phyloP scores from a whole-genome alignment of 2,888 invertebrate species.

The Caenorhabditis japonica region DNA sequence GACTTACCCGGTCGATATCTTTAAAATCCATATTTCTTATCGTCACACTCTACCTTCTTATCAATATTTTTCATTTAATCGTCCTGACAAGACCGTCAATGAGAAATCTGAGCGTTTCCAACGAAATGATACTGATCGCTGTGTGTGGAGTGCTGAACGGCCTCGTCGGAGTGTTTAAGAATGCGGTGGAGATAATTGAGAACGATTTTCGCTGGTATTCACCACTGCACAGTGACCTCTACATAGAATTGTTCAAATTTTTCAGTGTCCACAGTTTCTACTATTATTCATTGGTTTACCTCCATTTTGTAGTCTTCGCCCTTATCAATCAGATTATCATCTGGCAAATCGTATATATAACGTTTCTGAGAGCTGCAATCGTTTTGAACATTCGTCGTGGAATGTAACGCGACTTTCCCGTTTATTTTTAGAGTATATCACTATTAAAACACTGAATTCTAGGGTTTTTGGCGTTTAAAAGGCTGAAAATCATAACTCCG shows the following conservation, averaged over 20 bases:
- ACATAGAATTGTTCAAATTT: too few relatives aligned
- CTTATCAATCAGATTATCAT: constrained; percentile 23
- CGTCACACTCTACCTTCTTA: constrained; percentile 1
- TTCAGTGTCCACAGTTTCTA: constrained; percentile 10
- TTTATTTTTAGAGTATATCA: too few relatives aligned
- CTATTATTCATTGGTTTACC: constrained; percentile 12
- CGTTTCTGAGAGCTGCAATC: constrained; percentile 13
- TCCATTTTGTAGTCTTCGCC: constrained; percentile 11
- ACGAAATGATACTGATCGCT: constrained; percentile 40
- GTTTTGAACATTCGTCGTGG: constrained; percentile 25
- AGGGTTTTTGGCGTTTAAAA: too few relatives aligned
- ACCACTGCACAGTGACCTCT: too few relatives aligned
- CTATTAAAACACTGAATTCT: too few relatives aligned
- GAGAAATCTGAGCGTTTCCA: constrained; percentile 29
- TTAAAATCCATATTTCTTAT: constrained; percentile 5
- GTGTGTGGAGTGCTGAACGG: constrained; percentile 32
- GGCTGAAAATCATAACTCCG: too few relatives aligned
- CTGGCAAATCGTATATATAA: constrained; percentile 33
- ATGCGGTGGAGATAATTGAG: constrained; percentile 14
- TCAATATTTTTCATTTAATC: constrained; percentile 39
- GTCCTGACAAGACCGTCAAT: constrained; percentile 23
- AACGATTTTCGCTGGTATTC: constrained; percentile 11
- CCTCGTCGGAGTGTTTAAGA: constrained; percentile 4
- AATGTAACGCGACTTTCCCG: too few relatives aligned
- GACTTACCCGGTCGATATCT: not conserved